Conservation (phyloP, 2,113 vertebrate genomes). For the Coreoperca whiteheadi region DNA sequence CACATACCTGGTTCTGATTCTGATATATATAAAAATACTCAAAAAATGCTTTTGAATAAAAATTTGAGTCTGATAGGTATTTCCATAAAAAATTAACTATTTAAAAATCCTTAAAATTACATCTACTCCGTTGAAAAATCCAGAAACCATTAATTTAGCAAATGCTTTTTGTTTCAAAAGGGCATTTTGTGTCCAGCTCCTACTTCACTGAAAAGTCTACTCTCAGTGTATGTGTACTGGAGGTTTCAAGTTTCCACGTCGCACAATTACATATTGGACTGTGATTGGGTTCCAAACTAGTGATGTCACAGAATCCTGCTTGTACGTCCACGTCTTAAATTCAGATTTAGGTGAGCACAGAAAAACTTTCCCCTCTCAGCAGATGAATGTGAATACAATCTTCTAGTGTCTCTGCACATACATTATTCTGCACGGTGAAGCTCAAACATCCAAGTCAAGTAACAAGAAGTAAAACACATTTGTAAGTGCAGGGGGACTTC, state of each 20-base stretch:
- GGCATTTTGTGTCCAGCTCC: too few species aligned
- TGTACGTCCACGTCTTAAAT: not conserved
- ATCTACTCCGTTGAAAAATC: not conserved
- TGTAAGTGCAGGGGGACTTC: not conserved
- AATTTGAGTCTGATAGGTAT: too few species aligned
- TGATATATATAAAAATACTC: not conserved
- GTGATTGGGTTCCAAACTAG: not conserved
- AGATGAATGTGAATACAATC: not conserved
- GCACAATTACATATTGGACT: not conserved
- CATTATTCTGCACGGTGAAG: not conserved
- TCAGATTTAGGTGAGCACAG: slow-evolving; percentile 2
- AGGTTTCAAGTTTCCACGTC: not conserved
- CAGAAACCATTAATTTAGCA: too few species aligned
- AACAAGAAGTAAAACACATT: not conserved
- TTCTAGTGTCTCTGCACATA: not conserved
- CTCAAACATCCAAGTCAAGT: not conserved
- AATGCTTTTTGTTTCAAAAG: too few species aligned
- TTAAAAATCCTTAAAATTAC: not conserved
- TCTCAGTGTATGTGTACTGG: too few species aligned
- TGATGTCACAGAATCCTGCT: not conserved
- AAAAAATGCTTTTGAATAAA: not conserved
- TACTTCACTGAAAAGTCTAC: too few species aligned
- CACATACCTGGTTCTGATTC: too few species aligned
- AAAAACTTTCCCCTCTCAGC: not conserved
- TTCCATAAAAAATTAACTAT: too few species aligned